Conservation (phyloP, 2,113 vertebrate genomes). For the Tapirus terrestris region DNA sequence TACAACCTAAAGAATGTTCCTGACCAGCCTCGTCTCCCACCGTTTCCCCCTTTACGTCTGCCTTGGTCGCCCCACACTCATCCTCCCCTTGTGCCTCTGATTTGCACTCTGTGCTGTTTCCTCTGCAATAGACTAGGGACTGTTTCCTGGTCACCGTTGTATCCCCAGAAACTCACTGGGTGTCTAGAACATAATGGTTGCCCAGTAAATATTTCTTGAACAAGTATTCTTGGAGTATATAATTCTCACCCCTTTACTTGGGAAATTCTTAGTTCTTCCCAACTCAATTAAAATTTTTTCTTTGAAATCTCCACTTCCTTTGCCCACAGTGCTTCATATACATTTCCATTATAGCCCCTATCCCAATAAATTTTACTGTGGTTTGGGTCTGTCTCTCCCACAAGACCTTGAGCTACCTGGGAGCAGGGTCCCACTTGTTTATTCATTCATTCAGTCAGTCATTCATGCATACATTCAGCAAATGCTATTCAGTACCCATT, state of each 20-base stretch:
- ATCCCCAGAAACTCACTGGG: not conserved
- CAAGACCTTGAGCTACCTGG: not conserved
- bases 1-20: not conserved
- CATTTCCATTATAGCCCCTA: not conserved
- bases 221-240: not conserved
- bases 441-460: not conserved
- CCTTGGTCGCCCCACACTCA: no score
- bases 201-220: not conserved
- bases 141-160: not conserved
- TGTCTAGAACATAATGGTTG: not conserved
- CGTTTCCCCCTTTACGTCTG: not conserved
- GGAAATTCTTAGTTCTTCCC: constrained; percentile 22
- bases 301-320: not conserved
- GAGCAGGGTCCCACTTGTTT: not conserved
- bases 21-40: not conserved
- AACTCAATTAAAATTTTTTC: not conserved
- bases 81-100: not conserved
- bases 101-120: not conserved
- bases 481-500: not conserved
- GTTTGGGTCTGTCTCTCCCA: not conserved
- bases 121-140: not conserved
- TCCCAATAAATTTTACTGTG: not conserved
- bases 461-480: not conserved
- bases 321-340: not conserved
- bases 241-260: not conserved